Percentiles rank a stretch among this genome's conserved stretches.
These are phyloP conservation scores for Macquaria australasica DNA, from an alignment of 2,113 vertebrate species.

Conservation along the genomic window DNA sequence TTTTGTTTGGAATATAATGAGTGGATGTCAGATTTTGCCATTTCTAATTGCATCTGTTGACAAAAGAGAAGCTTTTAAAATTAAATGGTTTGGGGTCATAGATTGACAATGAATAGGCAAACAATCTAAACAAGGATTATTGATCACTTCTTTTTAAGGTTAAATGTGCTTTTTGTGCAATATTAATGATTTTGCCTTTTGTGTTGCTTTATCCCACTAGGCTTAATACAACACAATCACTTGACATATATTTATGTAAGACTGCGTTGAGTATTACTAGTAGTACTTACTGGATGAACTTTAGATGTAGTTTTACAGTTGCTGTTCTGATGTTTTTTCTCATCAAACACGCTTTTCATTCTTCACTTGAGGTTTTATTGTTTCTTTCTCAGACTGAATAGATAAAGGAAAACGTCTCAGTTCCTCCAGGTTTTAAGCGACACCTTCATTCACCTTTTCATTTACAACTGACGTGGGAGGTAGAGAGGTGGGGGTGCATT, in stretches of 20 bases:
- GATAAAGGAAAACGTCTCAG: neutral
- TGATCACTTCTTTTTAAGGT: neutral
- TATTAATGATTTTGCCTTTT: neutral
- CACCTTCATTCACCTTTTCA: constrained; percentile 29
- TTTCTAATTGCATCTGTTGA: neutral
- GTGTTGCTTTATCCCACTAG: neutral
- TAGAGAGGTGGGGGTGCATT: neutral
- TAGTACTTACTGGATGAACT: no score
- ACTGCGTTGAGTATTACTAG: neutral
- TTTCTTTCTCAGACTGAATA: neutral
- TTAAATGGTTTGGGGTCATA: neutral
- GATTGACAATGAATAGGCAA: neutral
- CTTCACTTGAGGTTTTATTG: neutral
- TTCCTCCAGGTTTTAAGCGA: constrained; percentile 12
- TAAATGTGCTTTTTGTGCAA: neutral
- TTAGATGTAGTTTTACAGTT: neutral
- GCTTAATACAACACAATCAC: neutral
- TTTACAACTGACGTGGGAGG: constrained; percentile 11
- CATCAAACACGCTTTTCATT: neutral
- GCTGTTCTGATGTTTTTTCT: neutral
- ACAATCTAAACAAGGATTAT: neutral
- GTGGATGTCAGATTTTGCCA: neutral
- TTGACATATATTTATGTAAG: neutral
- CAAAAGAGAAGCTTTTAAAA: neutral
- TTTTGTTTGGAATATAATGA: neutral